Percentiles rank a stretch among this genome's conserved stretches.
Evolutionary conservation across 2,797 vertebrate genomes (phyloP).

Genomic region (Neosilurus mollespiculum): DNA sequence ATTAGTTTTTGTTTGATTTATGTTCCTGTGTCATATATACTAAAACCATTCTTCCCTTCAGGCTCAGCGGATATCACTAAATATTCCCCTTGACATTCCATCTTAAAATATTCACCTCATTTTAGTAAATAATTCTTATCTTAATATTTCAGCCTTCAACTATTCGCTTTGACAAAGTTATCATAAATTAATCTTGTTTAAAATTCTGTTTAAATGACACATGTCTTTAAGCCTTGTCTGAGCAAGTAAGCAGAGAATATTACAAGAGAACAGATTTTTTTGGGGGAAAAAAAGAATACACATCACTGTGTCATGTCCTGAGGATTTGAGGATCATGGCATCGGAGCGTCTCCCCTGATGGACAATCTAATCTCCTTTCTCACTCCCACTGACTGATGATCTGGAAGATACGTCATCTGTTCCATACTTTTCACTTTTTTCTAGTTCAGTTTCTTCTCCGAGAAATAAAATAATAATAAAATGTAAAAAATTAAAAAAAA

Average conservation of each 20-base stretch:
- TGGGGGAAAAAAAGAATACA: not conserved
- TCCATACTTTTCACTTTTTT: not conserved
- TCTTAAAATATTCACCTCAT: too few relatives aligned
- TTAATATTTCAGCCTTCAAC: not conserved
- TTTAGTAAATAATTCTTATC: too few relatives aligned
- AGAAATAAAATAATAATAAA: constrained; percentile 1
- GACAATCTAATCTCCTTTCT: constrained; percentile 13
- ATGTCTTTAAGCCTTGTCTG: not conserved
- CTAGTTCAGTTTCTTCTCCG: not conserved
- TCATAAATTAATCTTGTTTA: not conserved
- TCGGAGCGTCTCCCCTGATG: not conserved
- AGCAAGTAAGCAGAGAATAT: not conserved
- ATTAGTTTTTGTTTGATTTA: too few relatives aligned
- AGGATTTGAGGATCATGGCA: constrained; percentile 15
- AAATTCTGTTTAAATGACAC: not conserved
- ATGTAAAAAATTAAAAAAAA: not conserved
- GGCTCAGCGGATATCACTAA: too few relatives aligned
- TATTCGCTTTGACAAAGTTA: not conserved
- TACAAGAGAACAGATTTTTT: not conserved
- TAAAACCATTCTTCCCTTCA: too few relatives aligned
- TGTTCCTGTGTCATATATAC: too few relatives aligned
- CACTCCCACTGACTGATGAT: constrained; percentile 5
- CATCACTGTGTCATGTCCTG: not conserved
- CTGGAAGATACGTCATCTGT: not conserved
- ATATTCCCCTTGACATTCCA: too few relatives aligned